Percentiles rank a stretch among this genome's conserved stretches.
These are phyloP conservation scores for Argya squamiceps DNA, from an alignment of 2,797 vertebrate species.

Conservation along the genomic window DNA sequence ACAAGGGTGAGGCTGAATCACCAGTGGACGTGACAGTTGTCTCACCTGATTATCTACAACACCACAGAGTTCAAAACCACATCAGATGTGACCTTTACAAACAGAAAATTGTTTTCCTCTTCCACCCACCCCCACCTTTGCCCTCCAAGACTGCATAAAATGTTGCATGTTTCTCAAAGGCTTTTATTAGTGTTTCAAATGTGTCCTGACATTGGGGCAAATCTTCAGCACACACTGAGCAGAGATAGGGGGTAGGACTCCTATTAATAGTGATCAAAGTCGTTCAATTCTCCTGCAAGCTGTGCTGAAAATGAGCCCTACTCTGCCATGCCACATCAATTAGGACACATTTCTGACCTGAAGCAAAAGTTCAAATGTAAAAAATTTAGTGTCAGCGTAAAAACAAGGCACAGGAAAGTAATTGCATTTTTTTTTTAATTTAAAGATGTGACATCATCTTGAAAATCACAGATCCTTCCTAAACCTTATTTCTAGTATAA, in stretches of 20 bases:
- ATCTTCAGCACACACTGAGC: neutral
- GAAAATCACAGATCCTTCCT: neutral
- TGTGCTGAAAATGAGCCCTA: constrained; percentile 36
- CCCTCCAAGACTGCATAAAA: neutral
- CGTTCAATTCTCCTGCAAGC: constrained; percentile 4
- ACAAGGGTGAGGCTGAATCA: neutral
- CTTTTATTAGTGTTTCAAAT: neutral
- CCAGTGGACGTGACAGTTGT: neutral
- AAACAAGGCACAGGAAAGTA: neutral
- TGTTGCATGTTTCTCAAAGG: neutral
- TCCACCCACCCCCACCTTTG: neutral
- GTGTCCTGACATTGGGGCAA: neutral
- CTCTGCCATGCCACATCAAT: neutral
- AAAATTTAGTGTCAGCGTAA: neutral
- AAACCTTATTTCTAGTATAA: neutral
- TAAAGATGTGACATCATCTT: neutral
- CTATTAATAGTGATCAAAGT: neutral
- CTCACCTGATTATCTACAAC: neutral
- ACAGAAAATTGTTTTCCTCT: neutral
- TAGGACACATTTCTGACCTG: neutral
- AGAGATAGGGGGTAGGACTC: neutral
- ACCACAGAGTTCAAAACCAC: neutral
- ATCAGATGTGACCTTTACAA: neutral
- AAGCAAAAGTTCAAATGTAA: neutral
- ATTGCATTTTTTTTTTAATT: neutral